These are phyloP conservation scores for Acronicta psi DNA, from an alignment of 2,888 invertebrate species.

Conservation along the genomic window DNA sequence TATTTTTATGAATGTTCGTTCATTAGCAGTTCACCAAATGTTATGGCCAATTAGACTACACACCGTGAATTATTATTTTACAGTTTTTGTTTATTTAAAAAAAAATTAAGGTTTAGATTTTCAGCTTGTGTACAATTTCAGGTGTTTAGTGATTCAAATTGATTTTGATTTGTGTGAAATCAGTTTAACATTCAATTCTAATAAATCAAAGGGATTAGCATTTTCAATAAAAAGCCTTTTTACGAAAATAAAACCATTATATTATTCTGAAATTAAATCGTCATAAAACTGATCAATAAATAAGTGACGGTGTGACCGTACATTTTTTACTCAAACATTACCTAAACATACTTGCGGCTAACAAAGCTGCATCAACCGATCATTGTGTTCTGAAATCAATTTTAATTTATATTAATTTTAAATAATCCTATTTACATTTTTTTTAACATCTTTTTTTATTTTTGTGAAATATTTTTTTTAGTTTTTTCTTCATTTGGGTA, in stretches of 20 bases:
- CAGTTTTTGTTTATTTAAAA: conserved; percentile 4
- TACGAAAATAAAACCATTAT: conserved; percentile 36
- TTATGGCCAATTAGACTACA: conserved; percentile 17
- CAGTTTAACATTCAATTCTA: too few relatives aligned
- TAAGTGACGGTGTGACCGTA: conserved; percentile 35
- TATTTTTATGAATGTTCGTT: conserved; percentile 14
- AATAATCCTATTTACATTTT: conserved; percentile 54
- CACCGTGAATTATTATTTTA: conserved; percentile 19
- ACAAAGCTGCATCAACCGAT: conserved; percentile 37
- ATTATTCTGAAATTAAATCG: conserved; percentile 40
- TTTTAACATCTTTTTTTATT: conserved; percentile 38
- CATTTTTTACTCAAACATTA: conserved; percentile 23
- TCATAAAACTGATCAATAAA: conserved; percentile 25
- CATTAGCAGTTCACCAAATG: conserved; percentile 6
- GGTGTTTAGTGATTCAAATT: not conserved
- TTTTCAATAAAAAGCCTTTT: conserved; percentile 35
- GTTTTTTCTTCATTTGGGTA: conserved; percentile 20
- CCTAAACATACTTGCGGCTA: conserved; percentile 40
- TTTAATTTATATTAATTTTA: conserved; percentile 41
- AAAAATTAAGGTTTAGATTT: too few relatives aligned
- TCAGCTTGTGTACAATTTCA: not conserved
- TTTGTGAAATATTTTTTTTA: conserved; percentile 31
- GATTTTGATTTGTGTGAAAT: too few relatives aligned
- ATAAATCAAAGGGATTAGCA: conserved; percentile 9
- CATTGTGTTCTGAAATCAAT: conserved; percentile 20